These are phyloP conservation scores for Perca fluviatilis DNA, from an alignment of 2,113 vertebrate genomes.

Conservation along the genomic window DNA sequence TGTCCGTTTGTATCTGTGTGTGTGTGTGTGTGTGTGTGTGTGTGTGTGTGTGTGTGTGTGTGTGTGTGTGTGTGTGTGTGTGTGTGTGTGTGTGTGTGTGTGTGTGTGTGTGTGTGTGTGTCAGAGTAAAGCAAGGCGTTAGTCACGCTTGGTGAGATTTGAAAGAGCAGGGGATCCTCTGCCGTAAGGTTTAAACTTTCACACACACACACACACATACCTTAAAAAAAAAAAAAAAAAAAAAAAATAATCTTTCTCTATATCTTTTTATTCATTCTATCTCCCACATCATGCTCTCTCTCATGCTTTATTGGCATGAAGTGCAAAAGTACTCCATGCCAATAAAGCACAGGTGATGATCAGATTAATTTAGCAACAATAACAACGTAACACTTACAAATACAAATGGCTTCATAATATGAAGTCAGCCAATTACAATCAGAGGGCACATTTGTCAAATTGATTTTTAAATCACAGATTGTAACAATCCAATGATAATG, in stretches of 20 bases:
- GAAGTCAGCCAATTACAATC: background rate
- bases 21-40: slow-evolving; percentile 37
- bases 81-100: slow-evolving; percentile 20
- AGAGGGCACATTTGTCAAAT: background rate
- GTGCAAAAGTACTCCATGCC: slow-evolving; percentile 20
- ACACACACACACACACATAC: slow-evolving; percentile 67
- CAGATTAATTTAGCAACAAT: slow-evolving; percentile 13
- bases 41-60: slow-evolving; percentile 36
- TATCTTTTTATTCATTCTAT: slow-evolving; percentile 46
- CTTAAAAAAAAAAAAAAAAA: too few relatives aligned
- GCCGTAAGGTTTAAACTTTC: slow-evolving; percentile 31
- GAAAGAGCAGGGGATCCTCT: slow-evolving; percentile 81
- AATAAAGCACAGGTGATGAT: slow-evolving; percentile 44
- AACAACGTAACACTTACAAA: slow-evolving; percentile 3
- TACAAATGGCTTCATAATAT: background rate
- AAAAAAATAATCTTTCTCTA: too few relatives aligned
- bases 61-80: slow-evolving; percentile 25
- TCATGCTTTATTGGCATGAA: slow-evolving; percentile 34
- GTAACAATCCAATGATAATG: background rate
- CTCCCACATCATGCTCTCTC: slow-evolving; percentile 44
- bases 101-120: background rate
- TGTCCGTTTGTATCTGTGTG: background rate
- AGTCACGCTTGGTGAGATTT: slow-evolving; percentile 79
- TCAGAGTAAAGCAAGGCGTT: slow-evolving; percentile 64
- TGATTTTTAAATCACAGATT: background rate